Percentiles rank a stretch among this genome's conserved stretches.
Evolutionary conservation across 2,888 invertebrate species (phyloP).

Genomic region (Coecobrya sp.): DNA sequence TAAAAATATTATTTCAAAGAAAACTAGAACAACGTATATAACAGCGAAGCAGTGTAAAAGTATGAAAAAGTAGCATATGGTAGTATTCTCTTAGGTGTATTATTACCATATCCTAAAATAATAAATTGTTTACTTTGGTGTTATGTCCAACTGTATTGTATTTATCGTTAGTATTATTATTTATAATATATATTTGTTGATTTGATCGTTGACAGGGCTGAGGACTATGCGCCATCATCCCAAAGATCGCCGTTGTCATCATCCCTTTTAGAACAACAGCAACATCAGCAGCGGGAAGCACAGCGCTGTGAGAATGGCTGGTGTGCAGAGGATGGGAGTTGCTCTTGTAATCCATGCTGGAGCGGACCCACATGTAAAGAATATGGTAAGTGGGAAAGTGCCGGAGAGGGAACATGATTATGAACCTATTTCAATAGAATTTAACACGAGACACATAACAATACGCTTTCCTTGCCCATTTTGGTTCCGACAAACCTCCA

Average conservation of each 20-base stretch:
- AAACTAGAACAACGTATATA: not conserved
- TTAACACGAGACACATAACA: conserved; percentile 56
- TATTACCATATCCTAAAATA: not conserved
- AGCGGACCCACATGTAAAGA: conserved; percentile 86
- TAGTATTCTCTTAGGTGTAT: not conserved
- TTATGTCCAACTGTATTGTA: not conserved
- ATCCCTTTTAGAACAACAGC: conserved; percentile 45
- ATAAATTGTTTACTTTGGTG: not conserved
- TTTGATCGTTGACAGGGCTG: conserved; percentile 73
- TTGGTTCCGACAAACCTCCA: not conserved
- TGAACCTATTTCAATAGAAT: conserved; percentile 73
- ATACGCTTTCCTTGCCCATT: not conserved
- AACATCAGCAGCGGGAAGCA: conserved; percentile 61
- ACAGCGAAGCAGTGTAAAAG: not conserved
- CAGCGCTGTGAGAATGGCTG: conserved; percentile 83
- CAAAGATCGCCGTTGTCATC: conserved; percentile 41
- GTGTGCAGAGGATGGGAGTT: conserved; percentile 84
- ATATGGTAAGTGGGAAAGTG: conserved; percentile 84
- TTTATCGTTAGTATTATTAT: not conserved
- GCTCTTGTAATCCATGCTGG: conserved; percentile 86
- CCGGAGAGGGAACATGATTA: conserved; percentile 68
- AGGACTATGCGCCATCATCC: conserved; percentile 71
- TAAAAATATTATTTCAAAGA: not conserved
- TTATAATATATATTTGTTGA: conserved; percentile 38
- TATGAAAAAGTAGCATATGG: not conserved